Conservation (phyloP, 2,113 vertebrate genomes). For the Scortum barcoo region DNA sequence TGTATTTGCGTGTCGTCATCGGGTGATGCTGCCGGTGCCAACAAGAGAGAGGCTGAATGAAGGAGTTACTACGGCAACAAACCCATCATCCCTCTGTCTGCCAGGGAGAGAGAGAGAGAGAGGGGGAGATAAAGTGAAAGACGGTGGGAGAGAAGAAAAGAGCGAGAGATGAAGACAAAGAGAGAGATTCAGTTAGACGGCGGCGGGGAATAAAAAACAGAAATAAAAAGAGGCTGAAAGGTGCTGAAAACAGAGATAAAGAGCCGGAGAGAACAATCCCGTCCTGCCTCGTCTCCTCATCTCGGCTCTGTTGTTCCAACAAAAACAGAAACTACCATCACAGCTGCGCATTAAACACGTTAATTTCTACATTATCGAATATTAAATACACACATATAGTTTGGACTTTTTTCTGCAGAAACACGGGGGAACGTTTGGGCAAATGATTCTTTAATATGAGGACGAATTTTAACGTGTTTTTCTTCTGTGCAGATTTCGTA, state of each 20-base stretch:
- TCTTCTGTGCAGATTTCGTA: too few species aligned
- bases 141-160: slow-evolving; percentile 47
- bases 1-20: slow-evolving; percentile 92
- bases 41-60: slow-evolving; percentile 91
- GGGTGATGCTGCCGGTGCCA: slow-evolving; percentile 92
- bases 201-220: neutral
- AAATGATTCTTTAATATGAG: too few species aligned
- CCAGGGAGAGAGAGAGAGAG: slow-evolving; percentile 57
- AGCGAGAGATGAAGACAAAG: slow-evolving; percentile 57
- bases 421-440: too few species aligned
- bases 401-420: too few species aligned
- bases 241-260: slow-evolving; percentile 45
- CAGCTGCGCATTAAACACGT: too few species aligned
- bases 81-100: slow-evolving; percentile 91
- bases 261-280: slow-evolving; percentile 17
- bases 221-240: slow-evolving; percentile 21
- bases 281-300: neutral
- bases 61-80: slow-evolving; percentile 98
- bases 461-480: too few species aligned
- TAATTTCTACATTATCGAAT: neutral
- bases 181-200: slow-evolving; percentile 27
- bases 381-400: too few species aligned
- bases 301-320: neutral
- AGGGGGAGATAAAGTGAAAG: slow-evolving; percentile 58
- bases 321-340: neutral